Conservation (phyloP, 1,140 invertebrate genomes). For the Drosophila obscura region DNA sequence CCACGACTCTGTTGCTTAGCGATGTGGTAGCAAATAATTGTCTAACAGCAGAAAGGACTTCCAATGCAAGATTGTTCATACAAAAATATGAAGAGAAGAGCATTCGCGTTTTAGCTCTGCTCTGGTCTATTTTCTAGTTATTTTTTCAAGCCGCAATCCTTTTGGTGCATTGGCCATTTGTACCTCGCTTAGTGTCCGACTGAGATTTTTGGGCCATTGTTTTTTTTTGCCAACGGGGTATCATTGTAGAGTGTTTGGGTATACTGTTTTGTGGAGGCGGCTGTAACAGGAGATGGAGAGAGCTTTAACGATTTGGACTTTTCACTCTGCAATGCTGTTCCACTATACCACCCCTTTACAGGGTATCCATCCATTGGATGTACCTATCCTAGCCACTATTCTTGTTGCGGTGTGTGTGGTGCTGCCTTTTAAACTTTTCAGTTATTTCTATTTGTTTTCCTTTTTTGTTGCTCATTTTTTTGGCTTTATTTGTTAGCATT, state of each 20-base stretch:
- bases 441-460: constrained; percentile 29
- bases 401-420: constrained; percentile 1
- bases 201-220: constrained; percentile 55
- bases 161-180: constrained; percentile 40
- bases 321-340: not conserved
- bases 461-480: constrained; percentile 3
- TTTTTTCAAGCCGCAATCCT: not conserved
- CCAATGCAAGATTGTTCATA: no score
- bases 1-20: no score
- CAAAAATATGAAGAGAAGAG: not conserved
- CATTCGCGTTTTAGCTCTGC: not conserved
- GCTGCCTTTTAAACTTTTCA: constrained; percentile 53
- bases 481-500: constrained; percentile 13
- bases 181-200: constrained; percentile 26
- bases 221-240: constrained; percentile 16
- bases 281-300: no score
- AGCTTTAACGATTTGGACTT: no score
- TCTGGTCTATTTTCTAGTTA: no score
- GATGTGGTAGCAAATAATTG: no score
- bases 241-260: no score
- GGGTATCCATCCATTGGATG: not conserved
- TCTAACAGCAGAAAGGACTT: no score
- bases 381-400: not conserved
- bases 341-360: no score
- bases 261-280: no score